Conservation (phyloP, 2,888 invertebrate genomes). For the Temnothorax unifasciatus region DNA sequence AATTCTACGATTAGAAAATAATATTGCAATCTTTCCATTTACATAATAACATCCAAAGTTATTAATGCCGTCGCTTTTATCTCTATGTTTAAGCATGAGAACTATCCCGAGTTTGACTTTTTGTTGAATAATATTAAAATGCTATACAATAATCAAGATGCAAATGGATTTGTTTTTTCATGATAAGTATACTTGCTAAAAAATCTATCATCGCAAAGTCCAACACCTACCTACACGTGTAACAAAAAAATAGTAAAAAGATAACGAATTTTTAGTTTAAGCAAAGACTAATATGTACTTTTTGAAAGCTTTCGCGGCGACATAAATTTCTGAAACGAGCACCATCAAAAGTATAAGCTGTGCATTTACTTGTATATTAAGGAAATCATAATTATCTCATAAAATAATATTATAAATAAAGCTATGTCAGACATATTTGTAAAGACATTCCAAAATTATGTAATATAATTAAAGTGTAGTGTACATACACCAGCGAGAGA, state of each 20-base stretch:
- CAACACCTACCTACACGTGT: slow-evolving; percentile 16
- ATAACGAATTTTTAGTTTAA: not conserved
- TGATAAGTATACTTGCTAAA: not conserved
- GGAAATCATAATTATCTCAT: not conserved
- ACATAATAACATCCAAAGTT: slow-evolving; percentile 4
- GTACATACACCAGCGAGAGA: not conserved
- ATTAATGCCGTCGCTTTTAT: not conserved
- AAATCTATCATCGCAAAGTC: slow-evolving; percentile 16
- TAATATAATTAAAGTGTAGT: not conserved
- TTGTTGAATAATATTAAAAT: slow-evolving; percentile 19
- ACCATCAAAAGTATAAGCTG: not conserved
- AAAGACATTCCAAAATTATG: slow-evolving; percentile 16
- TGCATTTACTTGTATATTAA: not conserved
- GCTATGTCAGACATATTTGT: not conserved
- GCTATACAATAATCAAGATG: slow-evolving; percentile 1
- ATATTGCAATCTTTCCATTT: not conserved
- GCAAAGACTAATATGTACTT: not conserved
- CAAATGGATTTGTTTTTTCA: not conserved
- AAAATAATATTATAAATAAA: slow-evolving; percentile 1
- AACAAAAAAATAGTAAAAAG: not conserved
- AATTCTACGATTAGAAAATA: slow-evolving; percentile 33
- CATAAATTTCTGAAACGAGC: not conserved
- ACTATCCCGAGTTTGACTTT: slow-evolving; percentile 29
- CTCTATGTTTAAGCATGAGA: slow-evolving; percentile 29
- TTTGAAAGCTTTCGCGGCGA: not conserved